Base-by-base conservation (phyloP, 2,797 vertebrate genomes). In the Diplodus puntazzo region DNA sequence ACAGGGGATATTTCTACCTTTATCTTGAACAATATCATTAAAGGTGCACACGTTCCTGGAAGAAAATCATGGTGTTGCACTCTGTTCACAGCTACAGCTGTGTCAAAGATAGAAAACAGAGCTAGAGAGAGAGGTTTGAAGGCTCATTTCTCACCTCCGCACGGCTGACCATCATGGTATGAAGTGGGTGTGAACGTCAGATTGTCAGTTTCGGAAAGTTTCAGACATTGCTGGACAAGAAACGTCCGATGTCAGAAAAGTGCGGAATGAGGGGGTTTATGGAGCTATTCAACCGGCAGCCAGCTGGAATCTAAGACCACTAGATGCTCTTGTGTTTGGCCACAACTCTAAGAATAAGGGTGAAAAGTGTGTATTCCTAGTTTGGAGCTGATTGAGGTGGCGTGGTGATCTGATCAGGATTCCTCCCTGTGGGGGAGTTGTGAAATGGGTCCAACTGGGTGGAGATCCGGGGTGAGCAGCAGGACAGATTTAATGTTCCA, bases 381-480 rank as follows among this genome's bases (percentile, higher is more conserved):
- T 1, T 8, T 46, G 27, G 25, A 67, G 23, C 21, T 12, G 8
- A 49, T 9, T 63, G 14, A 48, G 7, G 25, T 59, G 30, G 30
- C 5, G 30, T 59, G 30, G 30, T 8, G 30, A 34, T 34, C 30
- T 34, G 30, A 34, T 34, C 30, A 34, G 30, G 30, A 34, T 34
- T 34, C 30, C 30, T 34, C 30, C 21, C 16, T 39, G 59, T 65
- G 49, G 27, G 66, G 48, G 54, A 64, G 45, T 53, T 70, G 10
- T 62, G 67, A 34, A 30, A 30, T 30, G 30, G 30, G 63, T 67
- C 69, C 60, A 61, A 52, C 27, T 13, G n/a, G 3, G 43, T 53
- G 52, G 46, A 75, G 53, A 59, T 65, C 72, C 68, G 11, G 16
- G 17, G 13, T n/a, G 52, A 75, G 18, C 67, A 75, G 70, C 55